phyloP scores from a whole-genome alignment of 2,113 vertebrate species.

The Rhea pennata region DNA sequence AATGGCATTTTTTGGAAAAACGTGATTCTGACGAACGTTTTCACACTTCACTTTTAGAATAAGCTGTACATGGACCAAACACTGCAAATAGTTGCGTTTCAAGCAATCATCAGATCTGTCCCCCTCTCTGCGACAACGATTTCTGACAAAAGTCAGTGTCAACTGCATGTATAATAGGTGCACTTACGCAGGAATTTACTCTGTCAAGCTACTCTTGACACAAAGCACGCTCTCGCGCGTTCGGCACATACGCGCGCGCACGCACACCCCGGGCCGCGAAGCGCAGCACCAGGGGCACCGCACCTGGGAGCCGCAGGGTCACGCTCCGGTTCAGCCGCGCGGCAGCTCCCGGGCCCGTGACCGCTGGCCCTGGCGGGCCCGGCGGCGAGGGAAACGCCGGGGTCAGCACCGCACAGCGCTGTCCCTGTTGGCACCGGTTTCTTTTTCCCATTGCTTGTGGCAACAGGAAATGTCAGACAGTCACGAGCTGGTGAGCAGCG shows the following conservation, averaged over 20 bases:
- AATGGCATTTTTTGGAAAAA: not conserved
- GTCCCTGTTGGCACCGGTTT: accelerated
- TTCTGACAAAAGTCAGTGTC: not conserved
- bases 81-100: not conserved
- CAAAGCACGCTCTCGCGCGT: accelerated
- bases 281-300: accelerated
- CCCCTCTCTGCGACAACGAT: not conserved
- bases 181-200: not conserved
- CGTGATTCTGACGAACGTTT: not conserved
- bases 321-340: accelerated
- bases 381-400: accelerated
- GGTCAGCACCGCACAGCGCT: accelerated
- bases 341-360: not conserved
- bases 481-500: accelerated
- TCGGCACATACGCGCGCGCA: accelerated
- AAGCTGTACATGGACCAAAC: not conserved
- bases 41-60: not conserved
- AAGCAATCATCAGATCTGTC: not conserved
- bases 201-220: too few species aligned
- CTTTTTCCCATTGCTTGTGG: accelerated
- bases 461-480: not conserved
- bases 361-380: not conserved
- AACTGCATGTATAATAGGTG: accelerated
- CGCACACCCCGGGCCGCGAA: accelerated
- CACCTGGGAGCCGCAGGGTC: accelerated